A percentile compares a stretch with the other conserved stretches of the same genome.
phyloP scores from a whole-genome alignment of 2,797 vertebrate genomes.

The Hippopotamyrus pictus region DNA sequence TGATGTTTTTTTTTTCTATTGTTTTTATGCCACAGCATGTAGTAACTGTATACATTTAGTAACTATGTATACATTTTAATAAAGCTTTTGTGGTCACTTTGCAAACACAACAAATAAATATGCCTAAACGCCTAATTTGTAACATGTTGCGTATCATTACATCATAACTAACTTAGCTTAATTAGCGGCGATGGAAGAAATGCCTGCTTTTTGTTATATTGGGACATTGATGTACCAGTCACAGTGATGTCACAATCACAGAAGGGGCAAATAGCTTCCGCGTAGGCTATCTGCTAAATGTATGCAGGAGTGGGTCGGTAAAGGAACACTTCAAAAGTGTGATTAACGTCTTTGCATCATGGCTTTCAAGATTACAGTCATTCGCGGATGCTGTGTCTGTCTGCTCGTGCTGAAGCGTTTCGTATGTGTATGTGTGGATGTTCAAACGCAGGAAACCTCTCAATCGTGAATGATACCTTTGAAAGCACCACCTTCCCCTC shows the following conservation, averaged over 20 bases:
- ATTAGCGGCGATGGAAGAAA: background rate
- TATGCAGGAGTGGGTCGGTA: background rate
- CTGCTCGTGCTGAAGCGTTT: background rate
- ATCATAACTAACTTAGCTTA: background rate
- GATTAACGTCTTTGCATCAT: background rate
- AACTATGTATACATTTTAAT: background rate
- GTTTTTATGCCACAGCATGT: background rate
- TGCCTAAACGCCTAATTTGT: background rate
- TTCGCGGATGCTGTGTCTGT: background rate
- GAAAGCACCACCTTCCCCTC: background rate
- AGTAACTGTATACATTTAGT: background rate
- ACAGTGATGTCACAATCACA: background rate
- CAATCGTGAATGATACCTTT: background rate
- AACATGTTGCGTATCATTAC: background rate
- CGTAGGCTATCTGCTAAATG: background rate
- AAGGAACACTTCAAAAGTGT: background rate
- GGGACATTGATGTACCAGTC: background rate
- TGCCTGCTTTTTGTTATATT: background rate
- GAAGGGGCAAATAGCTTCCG: background rate
- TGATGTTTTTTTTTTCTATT: background rate
- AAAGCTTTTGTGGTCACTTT: background rate
- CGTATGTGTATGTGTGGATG: background rate
- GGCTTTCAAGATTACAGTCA: background rate
- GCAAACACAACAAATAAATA: background rate
- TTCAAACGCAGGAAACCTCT: background rate